Percentiles rank a stretch among this genome's conserved stretches.
These are phyloP conservation scores for Blastobasis lacticolella DNA, from an alignment of 2,888 invertebrate genomes.

Conservation along the genomic window DNA sequence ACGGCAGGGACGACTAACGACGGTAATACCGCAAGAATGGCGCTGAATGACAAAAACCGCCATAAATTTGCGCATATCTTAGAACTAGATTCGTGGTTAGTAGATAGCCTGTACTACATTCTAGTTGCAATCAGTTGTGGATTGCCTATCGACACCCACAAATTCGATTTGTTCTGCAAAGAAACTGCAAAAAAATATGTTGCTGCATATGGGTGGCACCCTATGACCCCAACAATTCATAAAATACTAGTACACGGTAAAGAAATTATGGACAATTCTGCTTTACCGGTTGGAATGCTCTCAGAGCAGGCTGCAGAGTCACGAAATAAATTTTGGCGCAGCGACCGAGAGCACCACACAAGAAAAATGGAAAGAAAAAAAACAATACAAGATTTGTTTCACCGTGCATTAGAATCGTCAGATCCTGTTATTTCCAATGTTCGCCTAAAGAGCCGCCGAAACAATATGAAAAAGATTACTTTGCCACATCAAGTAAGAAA, in stretches of 20 bases:
- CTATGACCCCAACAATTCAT: neutral
- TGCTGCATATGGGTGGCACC: neutral
- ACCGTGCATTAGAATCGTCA: neutral
- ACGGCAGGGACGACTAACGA: constrained; percentile 4
- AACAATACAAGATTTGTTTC: neutral
- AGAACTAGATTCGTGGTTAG: neutral
- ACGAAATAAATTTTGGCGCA: neutral
- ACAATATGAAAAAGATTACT: constrained; percentile 14
- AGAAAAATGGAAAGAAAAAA: neutral
- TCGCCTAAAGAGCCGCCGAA: neutral
- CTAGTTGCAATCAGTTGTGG: neutral
- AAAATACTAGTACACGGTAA: constrained; percentile 1
- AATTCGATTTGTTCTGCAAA: neutral
- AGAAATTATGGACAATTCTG: neutral
- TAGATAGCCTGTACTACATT: neutral
- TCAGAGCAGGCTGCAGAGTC: constrained; percentile 5
- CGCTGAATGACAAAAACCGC: neutral
- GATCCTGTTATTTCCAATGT: neutral
- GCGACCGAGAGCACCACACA: neutral
- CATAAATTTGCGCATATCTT: neutral
- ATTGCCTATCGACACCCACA: neutral
- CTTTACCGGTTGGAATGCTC: constrained; percentile 1
- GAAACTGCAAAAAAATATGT: neutral
- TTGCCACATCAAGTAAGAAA: no score
- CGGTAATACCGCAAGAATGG: neutral